These are phyloP conservation scores for Pocillopora damicornis DNA, from an alignment of 64 coral and sea anemone species.

Conservation along the genomic window DNA sequence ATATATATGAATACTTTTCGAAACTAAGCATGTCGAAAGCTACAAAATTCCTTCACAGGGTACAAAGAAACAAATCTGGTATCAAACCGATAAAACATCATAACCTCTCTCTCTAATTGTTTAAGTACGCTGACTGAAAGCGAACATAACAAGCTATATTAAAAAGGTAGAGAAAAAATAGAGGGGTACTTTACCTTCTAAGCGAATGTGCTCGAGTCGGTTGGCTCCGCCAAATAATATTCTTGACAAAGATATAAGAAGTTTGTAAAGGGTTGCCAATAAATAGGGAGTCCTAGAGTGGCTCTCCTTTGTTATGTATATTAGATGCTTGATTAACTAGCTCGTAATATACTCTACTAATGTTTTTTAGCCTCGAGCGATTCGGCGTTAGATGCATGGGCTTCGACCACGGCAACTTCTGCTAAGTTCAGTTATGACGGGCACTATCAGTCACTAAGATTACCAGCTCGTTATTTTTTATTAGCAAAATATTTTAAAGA, in stretches of 20 bases:
- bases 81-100: neutral
- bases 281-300: constrained; percentile 54
- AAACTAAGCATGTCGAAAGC: neutral
- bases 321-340: constrained; percentile 49
- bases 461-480: neutral
- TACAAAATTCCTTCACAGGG: constrained; percentile 29
- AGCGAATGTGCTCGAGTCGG: constrained; percentile 4
- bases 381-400: neutral
- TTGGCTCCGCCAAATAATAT: constrained; percentile 17
- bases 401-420: constrained; percentile 29
- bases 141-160: constrained; percentile 34
- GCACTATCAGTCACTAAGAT: neutral
- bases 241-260: constrained; percentile 44
- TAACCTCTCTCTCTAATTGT: constrained; percentile 18
- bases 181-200: constrained; percentile 27
- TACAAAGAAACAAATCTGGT: neutral
- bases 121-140: constrained; percentile 35
- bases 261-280: constrained; percentile 51
- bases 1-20: neutral
- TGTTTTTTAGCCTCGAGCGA: constrained; percentile 63
- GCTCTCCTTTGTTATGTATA: constrained; percentile 52
- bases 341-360: constrained; percentile 41
- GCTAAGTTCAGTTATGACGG: neutral
- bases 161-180: constrained; percentile 29
- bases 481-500: neutral